These are phyloP conservation scores for Amphipoea lucens DNA, from an alignment of 2,888 invertebrate species.

Conservation along the genomic window DNA sequence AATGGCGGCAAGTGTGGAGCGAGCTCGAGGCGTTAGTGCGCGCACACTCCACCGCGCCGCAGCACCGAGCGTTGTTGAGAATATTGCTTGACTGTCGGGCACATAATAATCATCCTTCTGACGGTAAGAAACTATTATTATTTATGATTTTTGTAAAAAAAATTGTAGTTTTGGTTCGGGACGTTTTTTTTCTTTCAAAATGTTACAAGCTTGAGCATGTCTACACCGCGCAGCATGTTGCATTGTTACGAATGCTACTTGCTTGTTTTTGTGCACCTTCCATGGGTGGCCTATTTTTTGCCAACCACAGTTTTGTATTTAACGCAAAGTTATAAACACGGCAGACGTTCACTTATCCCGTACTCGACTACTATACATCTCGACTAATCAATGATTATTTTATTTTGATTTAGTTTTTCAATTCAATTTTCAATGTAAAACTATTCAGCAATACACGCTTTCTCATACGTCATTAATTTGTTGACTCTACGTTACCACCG, in stretches of 20 bases:
- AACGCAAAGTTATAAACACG: not conserved
- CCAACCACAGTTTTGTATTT: not conserved
- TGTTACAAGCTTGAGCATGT: not conserved
- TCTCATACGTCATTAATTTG: too few species aligned
- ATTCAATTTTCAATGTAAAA: too few species aligned
- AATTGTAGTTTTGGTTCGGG: not conserved
- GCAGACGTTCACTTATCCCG: too few species aligned
- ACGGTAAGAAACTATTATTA: slow-evolving; percentile 69
- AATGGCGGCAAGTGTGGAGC: slow-evolving; percentile 97
- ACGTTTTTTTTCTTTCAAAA: not conserved
- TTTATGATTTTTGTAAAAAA: not conserved
- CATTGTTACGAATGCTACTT: not conserved
- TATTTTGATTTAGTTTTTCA: too few species aligned
- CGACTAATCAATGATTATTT: too few species aligned
- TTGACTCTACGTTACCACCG: not conserved
- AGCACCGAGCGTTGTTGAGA: slow-evolving; percentile 94
- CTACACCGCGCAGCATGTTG: not conserved
- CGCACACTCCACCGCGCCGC: slow-evolving; percentile 93
- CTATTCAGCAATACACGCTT: not conserved
- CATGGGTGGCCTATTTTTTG: not conserved
- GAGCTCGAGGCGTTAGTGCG: slow-evolving; percentile 96
- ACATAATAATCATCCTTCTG: slow-evolving; percentile 78
- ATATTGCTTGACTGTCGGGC: slow-evolving; percentile 94
- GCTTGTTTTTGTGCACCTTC: not conserved
- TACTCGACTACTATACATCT: not conserved